phyloP scores from a whole-genome alignment of 2,113 vertebrate genomes.

The Passer domesticus region DNA sequence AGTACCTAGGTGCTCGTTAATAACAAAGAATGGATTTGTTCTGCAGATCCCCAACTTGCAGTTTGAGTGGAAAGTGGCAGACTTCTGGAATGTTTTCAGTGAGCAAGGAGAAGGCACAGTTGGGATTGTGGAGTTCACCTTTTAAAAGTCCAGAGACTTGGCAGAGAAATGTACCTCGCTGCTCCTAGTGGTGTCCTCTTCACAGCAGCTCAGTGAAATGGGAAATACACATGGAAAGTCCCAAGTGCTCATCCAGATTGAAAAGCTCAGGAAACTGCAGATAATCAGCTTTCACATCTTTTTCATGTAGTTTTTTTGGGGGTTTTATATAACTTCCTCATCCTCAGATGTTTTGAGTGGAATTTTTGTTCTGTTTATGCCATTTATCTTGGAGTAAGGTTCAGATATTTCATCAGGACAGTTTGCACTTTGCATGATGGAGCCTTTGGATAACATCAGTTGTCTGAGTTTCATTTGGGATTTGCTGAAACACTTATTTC shows the following conservation, averaged over 20 bases:
- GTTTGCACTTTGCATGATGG: not conserved
- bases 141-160: not conserved
- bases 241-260: not conserved
- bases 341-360: not conserved
- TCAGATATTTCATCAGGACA: not conserved
- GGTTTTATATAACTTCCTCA: fast-evolving
- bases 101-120: not conserved
- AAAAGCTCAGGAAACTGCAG: not conserved
- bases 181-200: not conserved
- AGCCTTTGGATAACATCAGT: not conserved
- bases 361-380: not conserved
- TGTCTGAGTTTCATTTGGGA: not conserved
- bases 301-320: not conserved
- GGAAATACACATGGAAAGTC: not conserved
- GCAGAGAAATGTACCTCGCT: not conserved
- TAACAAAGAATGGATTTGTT: not conserved
- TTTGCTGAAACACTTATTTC: not conserved
- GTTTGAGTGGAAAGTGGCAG: not conserved
- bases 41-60: not conserved
- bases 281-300: not conserved
- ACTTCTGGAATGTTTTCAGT: not conserved
- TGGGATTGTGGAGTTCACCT: not conserved
- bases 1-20: fast-evolving
- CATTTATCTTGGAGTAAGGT: not conserved
- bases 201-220: not conserved